Evolutionary conservation across 2,797 vertebrate genomes (phyloP).

Genomic region (Takifugu ocellatus): DNA sequence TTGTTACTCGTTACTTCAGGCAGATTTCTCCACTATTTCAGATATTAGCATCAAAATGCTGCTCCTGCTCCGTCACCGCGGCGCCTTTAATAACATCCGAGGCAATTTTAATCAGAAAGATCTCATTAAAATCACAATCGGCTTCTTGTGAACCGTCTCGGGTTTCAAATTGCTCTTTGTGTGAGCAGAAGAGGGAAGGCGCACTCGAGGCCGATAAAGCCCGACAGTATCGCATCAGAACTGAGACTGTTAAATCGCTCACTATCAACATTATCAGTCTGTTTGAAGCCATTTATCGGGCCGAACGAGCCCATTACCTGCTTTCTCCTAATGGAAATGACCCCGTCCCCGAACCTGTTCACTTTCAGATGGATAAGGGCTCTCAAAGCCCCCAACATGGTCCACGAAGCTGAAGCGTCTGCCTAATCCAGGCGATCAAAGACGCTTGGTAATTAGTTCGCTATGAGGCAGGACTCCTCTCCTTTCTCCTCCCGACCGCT

Average conservation of each 20-base stretch:
- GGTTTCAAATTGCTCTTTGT: slow-evolving; percentile 22
- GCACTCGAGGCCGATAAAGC: slow-evolving; percentile 41
- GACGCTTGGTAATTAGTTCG: slow-evolving; percentile 45
- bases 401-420: neutral
- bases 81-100: slow-evolving; percentile 15
- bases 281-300: slow-evolving; percentile 41
- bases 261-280: slow-evolving; percentile 26
- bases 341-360: slow-evolving; percentile 21
- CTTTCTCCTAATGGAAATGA: slow-evolving; percentile 39
- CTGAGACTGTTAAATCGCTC: slow-evolving; percentile 27
- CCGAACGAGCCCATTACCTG: slow-evolving; percentile 32
- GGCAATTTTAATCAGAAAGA: slow-evolving; percentile 15
- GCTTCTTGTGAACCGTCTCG: slow-evolving; percentile 24
- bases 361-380: slow-evolving; percentile 17
- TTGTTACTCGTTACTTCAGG: too few species aligned
- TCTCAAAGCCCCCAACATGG: slow-evolving; percentile 5
- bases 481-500: slow-evolving; percentile 30
- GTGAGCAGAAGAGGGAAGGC: slow-evolving; percentile 37
- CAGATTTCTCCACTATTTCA: too few species aligned
- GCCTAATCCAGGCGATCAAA: slow-evolving; percentile 40
- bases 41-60: neutral
- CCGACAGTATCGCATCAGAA: slow-evolving; percentile 31
- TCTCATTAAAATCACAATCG: slow-evolving; percentile 21
- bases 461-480: slow-evolving; percentile 44
- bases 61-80: neutral